Base-by-base conservation (phyloP, 2,797 vertebrate genomes). In the Adelosebastes latens region DNA sequence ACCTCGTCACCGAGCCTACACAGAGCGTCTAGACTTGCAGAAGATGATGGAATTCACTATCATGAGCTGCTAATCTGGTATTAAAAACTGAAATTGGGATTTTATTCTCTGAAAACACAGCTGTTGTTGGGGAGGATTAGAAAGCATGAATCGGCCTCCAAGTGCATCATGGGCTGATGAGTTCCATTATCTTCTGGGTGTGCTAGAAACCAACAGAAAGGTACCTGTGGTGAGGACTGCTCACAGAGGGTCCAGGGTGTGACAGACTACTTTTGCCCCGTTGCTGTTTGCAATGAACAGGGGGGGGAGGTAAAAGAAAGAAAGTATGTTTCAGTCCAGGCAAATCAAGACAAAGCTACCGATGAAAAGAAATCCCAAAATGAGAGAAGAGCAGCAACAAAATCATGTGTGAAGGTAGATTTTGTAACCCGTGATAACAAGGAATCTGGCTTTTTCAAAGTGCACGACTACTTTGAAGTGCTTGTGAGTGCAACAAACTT, bases 251-350 rank as follows among this genome's bases (percentile, higher is more conserved):
- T 98, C 97, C 97, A 94, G 97, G 96, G 96, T 97, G 97, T 96
- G 97, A 97, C 96, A 97, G 93, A 97, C 96, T 98, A 98, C 96
- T 96, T 97, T 97, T 97, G 97, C 96, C 97, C 96, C 97, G 97
- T 97, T 97, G 96, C 97, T 98, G 97, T 97, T 98, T 98, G 97
- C 97, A 98, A 98, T 98, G 97, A 98, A 98, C 96, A 97, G 96
- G 96, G 80, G 75, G 83, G 95, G 87, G 72, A 95, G 96, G 97
- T 97, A 97, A 98, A 93, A 97, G 97, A 98, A 98, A 97, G 97
- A 98, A 97, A 98, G 92, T 89, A 97, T 97, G 97, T 97, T 94
- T 99, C 97, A 98, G 97, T 98, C 97, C 97, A 97, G 97, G 97
- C 97, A 98, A 98, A 98, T 97, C 97, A 95, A 97, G 96, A 97